Percentiles rank a stretch among this genome's conserved stretches.
Evolutionary conservation across 2,888 invertebrate species (phyloP).

Genomic region (Athetis lepigone): DNA sequence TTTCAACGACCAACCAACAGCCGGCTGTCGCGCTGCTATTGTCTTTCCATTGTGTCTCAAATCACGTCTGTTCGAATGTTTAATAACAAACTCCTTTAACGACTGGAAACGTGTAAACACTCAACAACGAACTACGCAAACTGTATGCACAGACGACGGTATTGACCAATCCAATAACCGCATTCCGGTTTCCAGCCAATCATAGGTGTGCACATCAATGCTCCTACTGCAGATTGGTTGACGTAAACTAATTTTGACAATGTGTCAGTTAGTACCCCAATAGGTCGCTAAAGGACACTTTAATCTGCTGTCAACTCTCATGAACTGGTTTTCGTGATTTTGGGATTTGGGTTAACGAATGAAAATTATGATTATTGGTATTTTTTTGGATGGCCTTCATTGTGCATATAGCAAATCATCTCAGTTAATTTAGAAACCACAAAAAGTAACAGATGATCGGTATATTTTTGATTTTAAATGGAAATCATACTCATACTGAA

Average conservation of each 20-base stretch:
- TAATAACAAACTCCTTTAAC: neutral
- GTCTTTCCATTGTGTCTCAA: too few relatives aligned
- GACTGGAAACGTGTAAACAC: neutral
- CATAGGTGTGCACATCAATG: constrained; percentile 2
- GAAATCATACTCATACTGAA: too few relatives aligned
- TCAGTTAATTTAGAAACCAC: too few relatives aligned
- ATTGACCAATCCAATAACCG: neutral
- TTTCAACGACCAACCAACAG: too few relatives aligned
- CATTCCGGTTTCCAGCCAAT: constrained; percentile 14
- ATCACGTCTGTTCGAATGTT: too few relatives aligned
- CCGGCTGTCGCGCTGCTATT: too few relatives aligned
- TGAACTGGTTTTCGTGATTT: neutral
- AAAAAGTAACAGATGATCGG: too few relatives aligned
- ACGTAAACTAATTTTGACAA: constrained; percentile 4
- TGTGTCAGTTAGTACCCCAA: constrained; percentile 1
- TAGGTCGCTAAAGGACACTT: neutral
- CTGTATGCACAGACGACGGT: too few relatives aligned
- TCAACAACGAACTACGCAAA: neutral
- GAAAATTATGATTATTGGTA: neutral
- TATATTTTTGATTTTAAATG: too few relatives aligned
- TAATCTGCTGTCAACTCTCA: neutral
- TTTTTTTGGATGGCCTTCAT: too few relatives aligned
- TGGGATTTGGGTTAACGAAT: neutral
- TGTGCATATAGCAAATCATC: too few relatives aligned
- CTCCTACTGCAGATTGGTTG: neutral